Conservation (phyloP, 2,113 vertebrate genomes). For the Gambusia affinis region DNA sequence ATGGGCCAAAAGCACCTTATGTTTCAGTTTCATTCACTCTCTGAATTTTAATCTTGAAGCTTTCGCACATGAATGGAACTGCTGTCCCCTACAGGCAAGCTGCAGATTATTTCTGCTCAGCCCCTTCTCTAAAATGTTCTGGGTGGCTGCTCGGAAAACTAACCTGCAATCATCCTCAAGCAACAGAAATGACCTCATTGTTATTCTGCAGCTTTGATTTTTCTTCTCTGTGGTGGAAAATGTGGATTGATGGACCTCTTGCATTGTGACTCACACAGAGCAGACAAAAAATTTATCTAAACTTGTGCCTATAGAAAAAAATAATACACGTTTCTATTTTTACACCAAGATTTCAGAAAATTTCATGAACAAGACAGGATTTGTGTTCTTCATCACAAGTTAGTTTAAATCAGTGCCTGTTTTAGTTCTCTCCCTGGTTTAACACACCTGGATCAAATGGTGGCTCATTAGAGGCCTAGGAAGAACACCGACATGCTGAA, state of each 20-base stretch:
- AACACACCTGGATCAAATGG: too few species aligned
- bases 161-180: background rate
- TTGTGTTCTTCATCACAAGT: too few species aligned
- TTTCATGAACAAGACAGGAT: too few species aligned
- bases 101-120: background rate
- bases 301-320: background rate
- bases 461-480: too few species aligned
- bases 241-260: background rate
- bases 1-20: background rate
- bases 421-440: too few species aligned
- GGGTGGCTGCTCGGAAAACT: conserved; percentile 5
- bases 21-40: background rate
- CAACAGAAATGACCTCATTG: conserved; percentile 4
- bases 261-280: background rate
- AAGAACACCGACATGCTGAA: too few species aligned
- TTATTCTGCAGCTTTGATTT: background rate
- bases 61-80: conserved; percentile 7
- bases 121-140: background rate
- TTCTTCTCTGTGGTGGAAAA: background rate
- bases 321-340: background rate
- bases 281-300: background rate
- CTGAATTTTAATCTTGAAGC: background rate
- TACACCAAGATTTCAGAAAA: too few species aligned
- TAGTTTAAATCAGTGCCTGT: too few species aligned
- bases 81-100: conserved; percentile 1